Base-by-base conservation (phyloP, 92 coral and sea anemone genomes). In the Phymanthus crucifer region DNA sequence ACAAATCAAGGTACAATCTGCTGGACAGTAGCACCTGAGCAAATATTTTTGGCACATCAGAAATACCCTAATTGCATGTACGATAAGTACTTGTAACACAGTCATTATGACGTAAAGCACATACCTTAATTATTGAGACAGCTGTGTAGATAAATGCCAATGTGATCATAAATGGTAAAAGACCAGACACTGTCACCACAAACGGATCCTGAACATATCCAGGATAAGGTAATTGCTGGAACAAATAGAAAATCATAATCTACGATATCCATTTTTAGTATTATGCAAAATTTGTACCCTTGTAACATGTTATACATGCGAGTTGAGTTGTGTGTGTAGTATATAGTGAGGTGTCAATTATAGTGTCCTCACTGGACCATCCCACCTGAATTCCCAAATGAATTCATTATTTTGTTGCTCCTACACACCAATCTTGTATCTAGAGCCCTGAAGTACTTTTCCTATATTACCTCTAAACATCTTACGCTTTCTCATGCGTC, bases 121-220 rank as follows among this genome's bases (percentile, higher is more conserved):
- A 36, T 46, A 93, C 98, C 93, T 94, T 94, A 23, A 92, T 88
- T 33, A 95, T 89, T 81, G 87, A 90, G 29, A 93, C 88, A 19
- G 99, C 99, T 27, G 99, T 87, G 86, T 90, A 95, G 82, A 93
- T 90, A 82, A 95, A 95, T 10, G 95, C 98, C 50, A 93, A 79
- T 19, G 98, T 93, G 38, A 91, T 19, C 26, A 93, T 72, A 18
- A 93, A 46, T 50, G 98, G 98, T 32, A 93, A 77, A 26, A 91
- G 75, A 9, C 80, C 83, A 48, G 87, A 37, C 34, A 91, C 84
- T 29, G 91, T 86, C 26, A 31, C 50, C 35, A 89, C 90, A 85
- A 91, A 93, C 29, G 45, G 13, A 45, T 93, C 92, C 77, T 78
- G 37, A 8, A 89, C 88, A 80, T 88, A 93, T 12, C 73, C 75